Evolutionary conservation across 1,140 invertebrate species (phyloP).

Genomic region (Drosophila carrolli): DNA sequence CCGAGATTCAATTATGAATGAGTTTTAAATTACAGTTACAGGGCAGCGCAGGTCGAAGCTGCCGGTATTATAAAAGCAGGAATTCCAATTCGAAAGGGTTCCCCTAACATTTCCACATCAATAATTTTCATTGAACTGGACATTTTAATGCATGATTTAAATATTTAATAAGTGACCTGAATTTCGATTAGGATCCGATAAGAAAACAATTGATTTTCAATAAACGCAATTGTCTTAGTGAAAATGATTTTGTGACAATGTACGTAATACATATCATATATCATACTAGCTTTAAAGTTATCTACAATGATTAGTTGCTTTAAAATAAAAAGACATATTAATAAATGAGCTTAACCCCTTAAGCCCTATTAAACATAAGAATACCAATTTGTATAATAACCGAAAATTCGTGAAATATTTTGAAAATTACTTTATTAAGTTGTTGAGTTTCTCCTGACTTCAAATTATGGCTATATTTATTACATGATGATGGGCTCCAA

Average conservation of each 20-base stretch:
- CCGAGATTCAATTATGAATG: constrained; percentile 78
- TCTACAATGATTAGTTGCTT: too few relatives aligned
- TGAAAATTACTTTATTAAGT: neutral
- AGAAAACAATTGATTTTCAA: too few relatives aligned
- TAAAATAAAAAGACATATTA: too few relatives aligned
- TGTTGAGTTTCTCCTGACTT: neutral
- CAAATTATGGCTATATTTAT: constrained; percentile 1
- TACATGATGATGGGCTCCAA: neutral
- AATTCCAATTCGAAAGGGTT: constrained; percentile 10
- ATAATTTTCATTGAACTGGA: neutral
- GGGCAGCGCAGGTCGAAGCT: constrained; percentile 16
- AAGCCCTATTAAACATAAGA: too few relatives aligned
- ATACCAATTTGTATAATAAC: neutral
- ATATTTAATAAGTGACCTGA: neutral
- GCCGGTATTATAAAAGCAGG: constrained; percentile 5
- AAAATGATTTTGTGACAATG: too few relatives aligned
- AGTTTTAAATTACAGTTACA: constrained; percentile 69
- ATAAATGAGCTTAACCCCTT: too few relatives aligned
- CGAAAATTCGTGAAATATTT: neutral
- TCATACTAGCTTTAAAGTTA: too few relatives aligned
- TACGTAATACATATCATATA: too few relatives aligned
- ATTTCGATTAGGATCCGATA: neutral
- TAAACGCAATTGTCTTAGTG: too few relatives aligned
- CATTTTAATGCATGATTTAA: neutral
- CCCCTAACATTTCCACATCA: neutral